Base-by-base conservation (phyloP, 2,113 vertebrate genomes). In the Colistium nudipinnis region DNA sequence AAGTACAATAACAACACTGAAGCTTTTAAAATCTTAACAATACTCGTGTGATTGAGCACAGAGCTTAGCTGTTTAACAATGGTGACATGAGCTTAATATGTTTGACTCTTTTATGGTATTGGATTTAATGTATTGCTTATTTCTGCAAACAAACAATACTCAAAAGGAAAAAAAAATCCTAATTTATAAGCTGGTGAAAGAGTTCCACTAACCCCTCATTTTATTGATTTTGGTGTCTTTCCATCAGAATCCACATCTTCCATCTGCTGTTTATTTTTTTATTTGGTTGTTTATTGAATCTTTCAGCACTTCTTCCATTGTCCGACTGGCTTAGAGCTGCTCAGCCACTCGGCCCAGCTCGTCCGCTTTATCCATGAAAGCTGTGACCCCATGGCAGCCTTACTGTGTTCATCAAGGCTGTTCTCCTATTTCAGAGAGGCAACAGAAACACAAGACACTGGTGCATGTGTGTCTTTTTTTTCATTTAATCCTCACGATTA, bases 401-500 rank as follows among this genome's bases (percentile, higher is more conserved):
- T 19, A 0, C 53, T 55, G 36, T 51, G 62, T 63, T 70, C 30
- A 1, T 53, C 55, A 71, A 49, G 68, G 67, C 51, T 53, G 33
- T 30, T 62, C 54, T 87, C 75, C 75, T 62, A 51, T 82, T 75
- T 75, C 70, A 72, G 44, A 76, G 69, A 74, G 54, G 35, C 55
- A 48, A 48, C 53, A 60, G 68, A 74, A 77, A 70, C 12, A 13
- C 70, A 69, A 65, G 74, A 74, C 63, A 70, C 2, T 17, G 45
- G 43, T 51, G 59, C 31, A 69, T 55, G 74, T 55, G 74, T 55
- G 86, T 85, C 68, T 28, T 72, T 62, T 64, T 16, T 38, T 64
- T 56, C 60, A 51, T 51, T 70, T 72, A 86, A 63, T 69, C 80
- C 78, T 84, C 76, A 79, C 83, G 56, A 64, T 47, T 62, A 56